Conservation (phyloP, 2,113 vertebrate species). For the Dromaius novaehollandiae region DNA sequence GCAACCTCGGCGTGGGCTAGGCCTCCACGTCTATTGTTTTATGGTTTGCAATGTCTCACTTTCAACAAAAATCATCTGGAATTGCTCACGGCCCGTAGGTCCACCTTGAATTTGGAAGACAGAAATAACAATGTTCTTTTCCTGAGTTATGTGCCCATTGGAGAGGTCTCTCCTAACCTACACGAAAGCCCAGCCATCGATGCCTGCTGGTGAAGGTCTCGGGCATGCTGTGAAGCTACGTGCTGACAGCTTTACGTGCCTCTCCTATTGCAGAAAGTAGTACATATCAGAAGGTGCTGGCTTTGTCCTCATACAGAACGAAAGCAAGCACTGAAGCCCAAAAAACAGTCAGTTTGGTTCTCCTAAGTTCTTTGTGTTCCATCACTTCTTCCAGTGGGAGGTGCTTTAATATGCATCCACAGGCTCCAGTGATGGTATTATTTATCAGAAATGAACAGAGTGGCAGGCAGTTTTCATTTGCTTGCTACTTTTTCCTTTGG, state of each 20-base stretch:
- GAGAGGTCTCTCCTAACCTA: background rate
- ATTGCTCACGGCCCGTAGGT: background rate
- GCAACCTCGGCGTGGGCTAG: accelerated
- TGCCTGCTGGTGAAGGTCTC: background rate
- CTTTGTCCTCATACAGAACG: background rate
- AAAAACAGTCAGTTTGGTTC: background rate
- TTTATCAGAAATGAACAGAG: background rate
- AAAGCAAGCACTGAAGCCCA: background rate
- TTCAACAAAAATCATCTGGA: background rate
- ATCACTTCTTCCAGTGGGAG: background rate
- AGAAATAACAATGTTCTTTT: background rate
- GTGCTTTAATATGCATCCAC: background rate
- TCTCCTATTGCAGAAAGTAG: background rate
- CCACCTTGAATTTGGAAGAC: accelerated
- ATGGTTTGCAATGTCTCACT: background rate
- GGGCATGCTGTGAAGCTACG: accelerated
- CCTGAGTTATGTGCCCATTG: accelerated
- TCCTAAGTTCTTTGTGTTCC: background rate
- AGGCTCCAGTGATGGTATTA: background rate
- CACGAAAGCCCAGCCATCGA: background rate
- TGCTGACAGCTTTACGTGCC: background rate
- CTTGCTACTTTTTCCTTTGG: background rate
- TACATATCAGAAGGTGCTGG: background rate
- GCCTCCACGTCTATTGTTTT: background rate
- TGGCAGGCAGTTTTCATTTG: background rate